Base-by-base conservation (phyloP, 2,888 invertebrate genomes). In the Aleiodes testaceus region DNA sequence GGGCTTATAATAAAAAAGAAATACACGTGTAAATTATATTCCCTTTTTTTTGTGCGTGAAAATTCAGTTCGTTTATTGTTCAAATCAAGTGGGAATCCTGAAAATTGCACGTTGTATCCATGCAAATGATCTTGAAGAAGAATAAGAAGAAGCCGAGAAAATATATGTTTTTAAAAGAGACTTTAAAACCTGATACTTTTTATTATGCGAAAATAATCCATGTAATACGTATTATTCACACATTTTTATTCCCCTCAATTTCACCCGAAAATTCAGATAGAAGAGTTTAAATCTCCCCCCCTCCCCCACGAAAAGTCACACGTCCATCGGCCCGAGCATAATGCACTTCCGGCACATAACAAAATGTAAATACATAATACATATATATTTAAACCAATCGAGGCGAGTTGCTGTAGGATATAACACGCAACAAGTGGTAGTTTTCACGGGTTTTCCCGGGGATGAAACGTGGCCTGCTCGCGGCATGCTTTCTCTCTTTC, bases 371-470 rank as follows among this genome's bases (percentile, higher is more conserved):
- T 49, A 66, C 47, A 69, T 50, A 61, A 55, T 18, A 45, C 45
- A 64, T 44, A 69, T 66, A 66, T 66, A 59, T 49, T 64, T 67
- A 18, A 66, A 20, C 36, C 26, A 59, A 66, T 66, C 59, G 50
- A 70, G 53, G 42, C 36, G 9, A 63, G 69, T 67, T 49, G 74
- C 75, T 75, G 72, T 71, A 74, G 75, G 75, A 73, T 79, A 79
- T 82, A 80, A 84, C 81, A 82, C 77, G 87, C 87, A 87, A 87
- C 87, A 87, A 87, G 87, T 87, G 87, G 87, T 81, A 84, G 86
- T 87, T 87, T 87, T 87, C 87, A 85, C 85, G 85, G 86, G 82
- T 86, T 87, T 87, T 87, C 85, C 85, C 81, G 79, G 82, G 84
- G 82, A 83, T 83, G 84, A 85, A 85, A 84, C 82, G 84, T 74